Evolutionary conservation across 2,888 invertebrate genomes (phyloP).

Genomic region (Theodoxus fluviatilis): DNA sequence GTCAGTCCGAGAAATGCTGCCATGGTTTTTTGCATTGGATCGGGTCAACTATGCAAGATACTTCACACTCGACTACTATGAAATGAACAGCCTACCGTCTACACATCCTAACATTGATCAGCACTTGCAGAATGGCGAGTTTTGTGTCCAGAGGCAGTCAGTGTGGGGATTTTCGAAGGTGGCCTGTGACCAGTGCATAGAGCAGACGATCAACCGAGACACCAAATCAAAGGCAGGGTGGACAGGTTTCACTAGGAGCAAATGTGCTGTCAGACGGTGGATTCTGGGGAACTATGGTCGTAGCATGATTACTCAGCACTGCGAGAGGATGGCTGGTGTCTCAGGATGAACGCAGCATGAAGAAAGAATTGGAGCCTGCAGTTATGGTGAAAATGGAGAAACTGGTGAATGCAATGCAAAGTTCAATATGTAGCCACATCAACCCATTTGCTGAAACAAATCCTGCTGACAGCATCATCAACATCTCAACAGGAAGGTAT

Average conservation of each 20-base stretch:
- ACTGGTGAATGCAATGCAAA: neutral
- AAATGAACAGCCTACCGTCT: slow-evolving; percentile 33
- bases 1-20: slow-evolving; percentile 22
- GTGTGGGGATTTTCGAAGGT: slow-evolving; percentile 22
- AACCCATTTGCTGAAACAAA: slow-evolving; percentile 5
- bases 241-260: slow-evolving; percentile 24
- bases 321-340: slow-evolving; percentile 24
- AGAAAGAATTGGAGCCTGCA: neutral
- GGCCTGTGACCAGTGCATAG: slow-evolving; percentile 28
- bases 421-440: neutral
- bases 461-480: neutral
- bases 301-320: slow-evolving; percentile 22
- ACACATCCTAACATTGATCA: slow-evolving; percentile 24
- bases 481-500: neutral
- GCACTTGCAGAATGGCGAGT: slow-evolving; percentile 15
- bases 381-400: slow-evolving; percentile 13
- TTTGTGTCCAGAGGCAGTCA: slow-evolving; percentile 22
- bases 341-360: neutral
- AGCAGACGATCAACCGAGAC: slow-evolving; percentile 29
- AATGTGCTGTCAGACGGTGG: slow-evolving; percentile 28
- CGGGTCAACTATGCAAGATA: slow-evolving; percentile 28
- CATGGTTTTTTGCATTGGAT: slow-evolving; percentile 30
- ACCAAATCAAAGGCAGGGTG: slow-evolving; percentile 29
- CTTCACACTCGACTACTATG: slow-evolving; percentile 29
- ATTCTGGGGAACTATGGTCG: slow-evolving; percentile 22